Evolutionary conservation across 2,113 vertebrate species (phyloP).

Genomic region (Cardinalis cardinalis): DNA sequence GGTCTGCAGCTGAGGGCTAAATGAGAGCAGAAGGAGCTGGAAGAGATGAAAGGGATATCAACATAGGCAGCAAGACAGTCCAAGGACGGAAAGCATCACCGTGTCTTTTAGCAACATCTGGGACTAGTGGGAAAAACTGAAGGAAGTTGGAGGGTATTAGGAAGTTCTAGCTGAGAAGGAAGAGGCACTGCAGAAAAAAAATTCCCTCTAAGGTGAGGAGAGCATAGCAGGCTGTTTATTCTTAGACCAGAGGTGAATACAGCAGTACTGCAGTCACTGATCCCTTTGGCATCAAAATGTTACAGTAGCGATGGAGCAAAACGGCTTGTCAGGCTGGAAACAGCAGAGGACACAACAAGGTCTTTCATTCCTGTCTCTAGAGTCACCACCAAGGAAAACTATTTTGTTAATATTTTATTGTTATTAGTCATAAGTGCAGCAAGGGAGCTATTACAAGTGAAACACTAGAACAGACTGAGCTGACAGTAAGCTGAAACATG

Average conservation of each 20-base stretch:
- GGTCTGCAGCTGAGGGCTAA: background rate
- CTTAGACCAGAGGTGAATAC: background rate
- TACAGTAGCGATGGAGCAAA: background rate
- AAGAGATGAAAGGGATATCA: background rate
- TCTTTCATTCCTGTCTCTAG: background rate
- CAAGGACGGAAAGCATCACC: fast-evolving
- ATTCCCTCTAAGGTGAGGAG: background rate
- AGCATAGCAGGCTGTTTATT: background rate
- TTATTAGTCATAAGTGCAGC: constrained; percentile 31
- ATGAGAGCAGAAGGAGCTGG: background rate
- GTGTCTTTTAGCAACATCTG: background rate
- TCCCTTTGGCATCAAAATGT: background rate
- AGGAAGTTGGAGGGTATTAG: background rate
- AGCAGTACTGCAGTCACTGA: background rate
- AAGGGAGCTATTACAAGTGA: constrained; percentile 27
- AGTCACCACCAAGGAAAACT: background rate
- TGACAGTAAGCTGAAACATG: constrained; percentile 49
- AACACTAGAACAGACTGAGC: constrained; percentile 13
- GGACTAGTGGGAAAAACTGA: background rate
- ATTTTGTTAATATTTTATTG: constrained; percentile 54
- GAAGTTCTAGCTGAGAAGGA: background rate
- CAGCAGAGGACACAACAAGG: background rate
- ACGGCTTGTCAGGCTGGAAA: background rate
- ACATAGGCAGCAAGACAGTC: background rate
- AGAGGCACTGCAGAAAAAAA: background rate